These are phyloP conservation scores for Leucozona laternaria DNA, from an alignment of 2,888 invertebrate species.

Conservation along the genomic window DNA sequence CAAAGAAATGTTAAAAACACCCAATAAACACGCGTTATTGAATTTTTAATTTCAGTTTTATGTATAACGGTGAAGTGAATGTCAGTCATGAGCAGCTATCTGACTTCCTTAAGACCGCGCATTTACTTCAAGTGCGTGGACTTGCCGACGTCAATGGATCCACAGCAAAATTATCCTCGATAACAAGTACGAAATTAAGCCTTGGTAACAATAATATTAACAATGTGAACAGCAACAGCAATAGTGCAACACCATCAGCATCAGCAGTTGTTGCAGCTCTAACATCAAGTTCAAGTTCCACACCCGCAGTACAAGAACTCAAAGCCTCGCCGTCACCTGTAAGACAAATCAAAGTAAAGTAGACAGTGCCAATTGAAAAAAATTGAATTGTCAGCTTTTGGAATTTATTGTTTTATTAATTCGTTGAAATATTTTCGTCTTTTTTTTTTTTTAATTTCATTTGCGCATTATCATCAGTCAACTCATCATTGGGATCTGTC, in stretches of 20 bases:
- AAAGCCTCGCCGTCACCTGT: conserved; percentile 84
- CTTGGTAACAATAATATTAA: conserved; percentile 43
- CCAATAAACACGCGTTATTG: too few relatives aligned
- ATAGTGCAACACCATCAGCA: conserved; percentile 49
- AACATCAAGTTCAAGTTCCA: conserved; percentile 74
- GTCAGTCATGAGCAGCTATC: conserved; percentile 94
- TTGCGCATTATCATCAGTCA: conserved; percentile 76
- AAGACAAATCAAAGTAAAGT: conserved; percentile 83
- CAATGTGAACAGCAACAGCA: conserved; percentile 66
- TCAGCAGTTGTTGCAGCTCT: conserved; percentile 50
- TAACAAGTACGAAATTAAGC: conserved; percentile 67
- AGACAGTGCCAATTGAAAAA: conserved; percentile 78
- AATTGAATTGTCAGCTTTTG: conserved; percentile 77
- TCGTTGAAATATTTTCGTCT: conserved; percentile 16
- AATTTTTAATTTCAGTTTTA: conserved; percentile 89
- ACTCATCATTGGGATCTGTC: conserved; percentile 86
- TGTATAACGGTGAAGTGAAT: conserved; percentile 96
- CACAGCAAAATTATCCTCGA: conserved; percentile 67
- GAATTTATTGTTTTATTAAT: conserved; percentile 42
- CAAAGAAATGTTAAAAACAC: too few relatives aligned
- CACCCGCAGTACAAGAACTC: conserved; percentile 82
- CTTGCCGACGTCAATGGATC: conserved; percentile 89
- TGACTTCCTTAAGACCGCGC: conserved; percentile 94
- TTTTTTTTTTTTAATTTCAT: conserved; percentile 37
- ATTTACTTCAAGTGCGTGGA: conserved; percentile 93